Base-by-base conservation (phyloP, 2,797 vertebrate species). In the Stomatorhinus walkeri region DNA sequence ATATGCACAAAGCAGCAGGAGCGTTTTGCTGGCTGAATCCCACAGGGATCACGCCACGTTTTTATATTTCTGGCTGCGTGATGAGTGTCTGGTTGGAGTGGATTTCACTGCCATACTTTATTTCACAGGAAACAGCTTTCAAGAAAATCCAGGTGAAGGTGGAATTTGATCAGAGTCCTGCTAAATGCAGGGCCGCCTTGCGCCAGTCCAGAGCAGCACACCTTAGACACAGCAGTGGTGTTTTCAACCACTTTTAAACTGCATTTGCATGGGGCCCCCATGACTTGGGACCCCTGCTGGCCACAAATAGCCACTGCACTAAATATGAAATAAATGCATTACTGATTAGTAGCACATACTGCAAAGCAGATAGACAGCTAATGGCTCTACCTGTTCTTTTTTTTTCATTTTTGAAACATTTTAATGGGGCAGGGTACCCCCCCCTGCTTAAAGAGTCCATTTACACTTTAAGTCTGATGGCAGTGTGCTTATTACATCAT, bases 101-200 rank as follows among this genome's bases (percentile, higher is more conserved):
- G 16, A 68, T 56, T 88, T 90, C 88, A 40, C 28, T 36, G 12
- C 51, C 76, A 52, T 85, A 51, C 89, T 89, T 87, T 88, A 87
- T 46, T 88, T 90, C 43, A 79, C 88, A 88, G 81, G 43, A 90
- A 72, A 88, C 46, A 28, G 85, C 91, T 92, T 89, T 89, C 87
- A 91, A 89, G 36, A 59, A 54, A 88, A 88, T 56, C 59, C 85
- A 85, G 81, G 36, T 85, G 89, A 28, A 87, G 87, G 91, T 88
- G 87, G 90, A 83, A 84, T 89, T 86, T 88, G 85, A 91, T 93
- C 91, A 91, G 90, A 91, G 89, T 91, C 87, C 68, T 86, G 84
- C 86, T 56, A 89, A 91, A 92, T 88, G 81, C 8, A 51, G n/a
- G 89, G 88, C 91, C 90, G 90, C 89, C 91, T 90, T 90, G 92